Evolutionary conservation across 2,797 vertebrate genomes (phyloP).

Genomic region (Anomalospiza imberbis): DNA sequence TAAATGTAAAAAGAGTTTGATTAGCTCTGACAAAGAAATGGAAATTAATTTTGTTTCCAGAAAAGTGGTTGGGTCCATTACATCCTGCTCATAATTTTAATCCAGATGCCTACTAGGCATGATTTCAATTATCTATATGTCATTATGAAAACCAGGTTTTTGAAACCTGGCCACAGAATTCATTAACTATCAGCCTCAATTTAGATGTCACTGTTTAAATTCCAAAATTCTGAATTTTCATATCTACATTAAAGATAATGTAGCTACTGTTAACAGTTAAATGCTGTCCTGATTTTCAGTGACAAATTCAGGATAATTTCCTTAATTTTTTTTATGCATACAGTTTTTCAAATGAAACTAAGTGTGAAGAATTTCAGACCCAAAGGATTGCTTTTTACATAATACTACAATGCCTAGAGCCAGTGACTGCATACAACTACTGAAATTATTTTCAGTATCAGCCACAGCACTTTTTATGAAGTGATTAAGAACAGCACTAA

Average conservation of each 20-base stretch:
- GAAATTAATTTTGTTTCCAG: not conserved
- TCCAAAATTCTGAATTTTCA: not conserved
- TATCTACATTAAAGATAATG: not conserved
- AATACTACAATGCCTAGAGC: not conserved
- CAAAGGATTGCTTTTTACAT: not conserved
- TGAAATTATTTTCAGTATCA: not conserved
- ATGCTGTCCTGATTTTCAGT: not conserved
- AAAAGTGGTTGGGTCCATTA: not conserved
- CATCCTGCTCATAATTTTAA: not conserved
- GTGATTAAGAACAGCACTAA: not conserved
- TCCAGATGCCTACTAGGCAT: conserved; percentile 3
- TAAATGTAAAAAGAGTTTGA: not conserved
- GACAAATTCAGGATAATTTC: not conserved
- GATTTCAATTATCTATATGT: not conserved
- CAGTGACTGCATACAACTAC: not conserved
- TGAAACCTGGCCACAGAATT: not conserved
- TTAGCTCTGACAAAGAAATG: conserved; percentile 33
- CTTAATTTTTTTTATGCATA: not conserved
- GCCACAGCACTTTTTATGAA: not conserved
- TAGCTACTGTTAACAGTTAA: not conserved
- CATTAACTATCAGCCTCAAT: not conserved
- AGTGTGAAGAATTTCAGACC: not conserved
- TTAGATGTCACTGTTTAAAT: not conserved
- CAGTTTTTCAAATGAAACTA: not conserved
- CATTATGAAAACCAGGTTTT: conserved; percentile 33